Evolutionary conservation across 2,888 invertebrate genomes (phyloP).

Genomic region (Nephrotoma guestfalica): DNA sequence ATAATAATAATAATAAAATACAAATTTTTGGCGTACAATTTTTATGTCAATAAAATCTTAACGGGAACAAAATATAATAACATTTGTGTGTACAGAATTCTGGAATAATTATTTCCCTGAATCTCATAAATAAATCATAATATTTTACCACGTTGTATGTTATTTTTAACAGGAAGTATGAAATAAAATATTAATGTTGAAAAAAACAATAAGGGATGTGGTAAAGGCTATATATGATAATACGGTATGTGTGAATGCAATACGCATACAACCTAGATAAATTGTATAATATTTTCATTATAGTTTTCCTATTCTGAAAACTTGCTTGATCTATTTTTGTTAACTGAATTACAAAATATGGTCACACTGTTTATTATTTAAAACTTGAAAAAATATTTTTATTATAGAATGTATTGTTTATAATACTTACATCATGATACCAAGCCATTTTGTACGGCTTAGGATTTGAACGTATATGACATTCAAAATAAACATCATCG

Average conservation of each 20-base stretch:
- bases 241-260: not conserved
- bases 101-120: not conserved
- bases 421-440: slow-evolving; percentile 69
- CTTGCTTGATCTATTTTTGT: not conserved
- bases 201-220: not conserved
- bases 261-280: not conserved
- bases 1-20: not conserved
- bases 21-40: not conserved
- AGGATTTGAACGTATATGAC: slow-evolving; percentile 71
- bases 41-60: not conserved
- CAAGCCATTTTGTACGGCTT: slow-evolving; percentile 71
- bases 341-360: not conserved
- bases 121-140: not conserved
- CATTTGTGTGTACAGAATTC: not conserved
- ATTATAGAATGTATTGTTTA: not conserved
- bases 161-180: not conserved
- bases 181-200: not conserved
- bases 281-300: not conserved
- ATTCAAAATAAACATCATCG: slow-evolving; percentile 81
- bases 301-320: not conserved
- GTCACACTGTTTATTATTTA: not conserved
- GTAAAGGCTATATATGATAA: not conserved
- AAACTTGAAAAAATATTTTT: not conserved
- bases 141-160: not conserved
- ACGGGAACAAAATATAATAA: not conserved